Percentiles rank a stretch among this genome's conserved stretches.
phyloP scores from a whole-genome alignment of 2,797 vertebrate species.

The Microctenopoma lineatum region DNA sequence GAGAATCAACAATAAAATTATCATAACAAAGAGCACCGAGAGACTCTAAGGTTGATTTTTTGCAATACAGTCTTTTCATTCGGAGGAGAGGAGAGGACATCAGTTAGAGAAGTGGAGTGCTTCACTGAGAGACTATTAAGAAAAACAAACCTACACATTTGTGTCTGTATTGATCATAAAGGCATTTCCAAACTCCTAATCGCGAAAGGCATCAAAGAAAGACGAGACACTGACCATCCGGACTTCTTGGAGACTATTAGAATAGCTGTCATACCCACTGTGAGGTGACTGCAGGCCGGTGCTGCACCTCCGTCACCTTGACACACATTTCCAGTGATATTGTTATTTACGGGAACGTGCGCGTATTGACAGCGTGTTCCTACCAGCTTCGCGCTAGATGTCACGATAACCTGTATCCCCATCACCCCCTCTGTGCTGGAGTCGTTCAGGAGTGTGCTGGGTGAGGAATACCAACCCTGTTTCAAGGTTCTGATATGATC shows the following conservation, averaged over 20 bases:
- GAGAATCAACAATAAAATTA: conserved; percentile 83
- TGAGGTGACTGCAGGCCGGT: conserved; percentile 33
- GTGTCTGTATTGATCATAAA: conserved; percentile 72
- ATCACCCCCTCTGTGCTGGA: conserved; percentile 43
- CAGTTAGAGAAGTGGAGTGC: conserved; percentile 58
- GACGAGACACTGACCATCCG: conserved; percentile 41
- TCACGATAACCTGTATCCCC: conserved; percentile 59
- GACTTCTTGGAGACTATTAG: conserved; percentile 22
- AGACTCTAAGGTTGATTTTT: conserved; percentile 74
- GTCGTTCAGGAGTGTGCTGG: conserved; percentile 22
- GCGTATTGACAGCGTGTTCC: conserved; percentile 51
- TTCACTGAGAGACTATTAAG: conserved; percentile 55
- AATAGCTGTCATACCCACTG: conserved; percentile 6
- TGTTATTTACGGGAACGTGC: conserved; percentile 43
- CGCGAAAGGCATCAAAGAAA: conserved; percentile 45
- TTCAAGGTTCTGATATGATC: conserved; percentile 8
- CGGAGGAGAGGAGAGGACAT: conserved; percentile 62
- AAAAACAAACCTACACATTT: conserved; percentile 63
- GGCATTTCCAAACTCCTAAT: conserved; percentile 64
- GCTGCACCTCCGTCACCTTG: conserved; percentile 22
- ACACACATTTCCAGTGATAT: conserved; percentile 22
- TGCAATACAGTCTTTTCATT: conserved; percentile 68
- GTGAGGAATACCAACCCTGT: conserved; percentile 4
- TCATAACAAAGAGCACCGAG: conserved; percentile 83
- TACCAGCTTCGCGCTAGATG: conserved; percentile 51